phyloP scores from a whole-genome alignment of 2,113 vertebrate species.

The Piprites chloris region DNA sequence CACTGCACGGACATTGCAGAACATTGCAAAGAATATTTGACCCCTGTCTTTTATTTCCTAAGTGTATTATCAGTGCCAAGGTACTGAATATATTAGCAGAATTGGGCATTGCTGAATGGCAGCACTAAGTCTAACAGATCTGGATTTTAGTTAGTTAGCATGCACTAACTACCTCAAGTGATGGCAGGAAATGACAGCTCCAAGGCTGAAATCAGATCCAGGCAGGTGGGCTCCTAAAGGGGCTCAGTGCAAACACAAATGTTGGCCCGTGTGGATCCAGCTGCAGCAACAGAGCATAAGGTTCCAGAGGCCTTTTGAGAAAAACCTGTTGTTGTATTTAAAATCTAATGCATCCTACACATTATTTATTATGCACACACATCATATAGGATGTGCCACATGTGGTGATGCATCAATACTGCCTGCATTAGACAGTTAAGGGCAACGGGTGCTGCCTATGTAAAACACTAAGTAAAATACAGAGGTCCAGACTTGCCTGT shows the following conservation, averaged over 20 bases:
- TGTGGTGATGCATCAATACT: not conserved
- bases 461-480: not conserved
- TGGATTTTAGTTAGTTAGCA: not conserved
- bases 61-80: not conserved
- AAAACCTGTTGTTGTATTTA: not conserved
- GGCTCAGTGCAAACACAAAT: not conserved
- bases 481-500: not conserved
- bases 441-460: not conserved
- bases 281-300: slow-evolving; percentile 1
- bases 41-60: slow-evolving; percentile 43
- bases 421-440: not conserved
- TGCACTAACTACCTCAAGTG: not conserved
- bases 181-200: slow-evolving; percentile 49
- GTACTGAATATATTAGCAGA: not conserved
- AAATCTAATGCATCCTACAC: not conserved
- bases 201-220: slow-evolving; percentile 36
- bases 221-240: slow-evolving; percentile 32
- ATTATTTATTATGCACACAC: not conserved
- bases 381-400: not conserved
- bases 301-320: not conserved
- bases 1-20: not conserved
- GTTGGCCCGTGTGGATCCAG: not conserved
- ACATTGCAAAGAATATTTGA: slow-evolving; percentile 1
- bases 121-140: not conserved
- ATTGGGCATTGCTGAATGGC: not conserved